phyloP scores from a whole-genome alignment of 2,113 vertebrate species.

The Piaya cayana region DNA sequence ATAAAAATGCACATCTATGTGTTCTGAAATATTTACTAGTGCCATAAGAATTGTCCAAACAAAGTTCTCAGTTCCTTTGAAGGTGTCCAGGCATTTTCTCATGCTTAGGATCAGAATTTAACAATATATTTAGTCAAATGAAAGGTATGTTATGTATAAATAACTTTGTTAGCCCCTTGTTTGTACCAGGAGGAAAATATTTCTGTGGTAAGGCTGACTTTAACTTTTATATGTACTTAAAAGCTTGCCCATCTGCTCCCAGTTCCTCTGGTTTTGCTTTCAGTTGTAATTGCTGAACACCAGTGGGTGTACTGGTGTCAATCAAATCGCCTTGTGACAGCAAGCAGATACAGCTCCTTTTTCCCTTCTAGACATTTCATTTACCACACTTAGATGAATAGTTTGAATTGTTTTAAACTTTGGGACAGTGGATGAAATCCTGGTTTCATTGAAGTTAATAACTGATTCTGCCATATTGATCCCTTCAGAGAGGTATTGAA shows the following conservation, averaged over 20 bases:
- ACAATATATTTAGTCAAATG: not conserved
- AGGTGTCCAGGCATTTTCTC: not conserved
- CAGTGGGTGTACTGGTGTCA: conserved; percentile 15
- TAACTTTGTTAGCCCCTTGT: not conserved
- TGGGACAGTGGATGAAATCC: not conserved
- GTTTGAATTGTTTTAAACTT: not conserved
- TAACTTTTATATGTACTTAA: not conserved
- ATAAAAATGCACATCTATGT: not conserved
- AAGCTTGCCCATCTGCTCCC: not conserved
- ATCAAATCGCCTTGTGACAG: not conserved
- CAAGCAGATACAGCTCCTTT: not conserved
- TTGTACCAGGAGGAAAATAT: not conserved
- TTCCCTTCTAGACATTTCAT: not conserved
- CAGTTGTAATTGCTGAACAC: not conserved
- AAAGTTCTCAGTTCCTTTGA: not conserved
- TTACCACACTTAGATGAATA: not conserved
- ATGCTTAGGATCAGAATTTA: not conserved
- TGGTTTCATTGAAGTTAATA: not conserved
- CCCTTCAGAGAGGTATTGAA: not conserved
- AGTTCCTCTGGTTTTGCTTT: not conserved
- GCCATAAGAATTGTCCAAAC: not conserved
- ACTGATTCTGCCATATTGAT: not conserved
- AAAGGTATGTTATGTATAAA: not conserved
- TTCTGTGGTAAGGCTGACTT: not conserved
- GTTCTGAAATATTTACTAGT: not conserved